phyloP scores from a whole-genome alignment of 2,797 vertebrate species.

The Cephalopachus bancanus region DNA sequence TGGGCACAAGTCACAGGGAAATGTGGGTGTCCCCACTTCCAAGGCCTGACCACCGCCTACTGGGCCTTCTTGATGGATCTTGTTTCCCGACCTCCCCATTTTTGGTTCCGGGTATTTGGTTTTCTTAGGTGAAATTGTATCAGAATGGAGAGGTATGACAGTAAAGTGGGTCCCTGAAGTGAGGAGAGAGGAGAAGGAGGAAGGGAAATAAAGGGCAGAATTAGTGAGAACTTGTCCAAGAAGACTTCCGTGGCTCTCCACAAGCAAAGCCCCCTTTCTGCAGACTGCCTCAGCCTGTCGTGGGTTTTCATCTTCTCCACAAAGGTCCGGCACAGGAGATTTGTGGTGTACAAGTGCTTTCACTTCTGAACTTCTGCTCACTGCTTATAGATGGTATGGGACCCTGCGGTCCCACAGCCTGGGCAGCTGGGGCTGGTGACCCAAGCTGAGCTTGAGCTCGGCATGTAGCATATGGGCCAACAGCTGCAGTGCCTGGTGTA shows the following conservation, averaged over 20 bases:
- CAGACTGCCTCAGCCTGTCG: neutral
- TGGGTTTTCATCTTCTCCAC: neutral
- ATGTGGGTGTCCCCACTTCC: neutral
- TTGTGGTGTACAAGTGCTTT: neutral
- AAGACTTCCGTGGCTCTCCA: neutral
- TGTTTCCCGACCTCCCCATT: neutral
- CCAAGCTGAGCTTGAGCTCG: neutral
- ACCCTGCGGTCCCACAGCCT: neutral
- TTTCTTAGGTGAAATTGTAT: neutral
- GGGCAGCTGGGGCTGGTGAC: neutral
- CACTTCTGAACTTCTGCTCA: neutral
- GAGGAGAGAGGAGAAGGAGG: neutral
- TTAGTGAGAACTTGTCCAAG: neutral
- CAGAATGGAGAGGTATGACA: neutral
- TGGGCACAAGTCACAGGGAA: neutral
- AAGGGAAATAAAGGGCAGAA: neutral
- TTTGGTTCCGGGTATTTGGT: neutral
- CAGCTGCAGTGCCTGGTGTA: constrained; percentile 92
- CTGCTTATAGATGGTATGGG: neutral
- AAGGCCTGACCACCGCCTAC: neutral
- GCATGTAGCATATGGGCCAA: neutral
- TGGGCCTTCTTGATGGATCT: neutral
- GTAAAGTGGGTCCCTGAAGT: neutral
- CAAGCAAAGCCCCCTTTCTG: neutral
- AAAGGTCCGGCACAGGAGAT: neutral